Conservation (phyloP, 2,888 invertebrate species). For the Himalopsyche kuldschensis region DNA sequence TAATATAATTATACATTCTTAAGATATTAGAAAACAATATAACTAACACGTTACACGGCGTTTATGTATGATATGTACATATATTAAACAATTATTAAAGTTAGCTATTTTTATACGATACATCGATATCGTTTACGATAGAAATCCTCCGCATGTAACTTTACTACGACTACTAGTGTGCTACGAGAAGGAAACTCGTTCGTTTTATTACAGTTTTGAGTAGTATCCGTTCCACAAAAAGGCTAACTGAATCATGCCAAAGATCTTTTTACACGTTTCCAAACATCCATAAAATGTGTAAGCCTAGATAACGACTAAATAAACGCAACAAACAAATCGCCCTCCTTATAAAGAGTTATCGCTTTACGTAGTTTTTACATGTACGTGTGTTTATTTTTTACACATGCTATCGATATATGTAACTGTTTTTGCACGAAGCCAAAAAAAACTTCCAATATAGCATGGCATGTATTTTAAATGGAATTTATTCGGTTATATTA, state of each 20-base stretch:
- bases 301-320: neutral
- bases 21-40: no score
- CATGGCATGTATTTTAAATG: no score
- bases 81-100: no score
- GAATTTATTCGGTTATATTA: no score
- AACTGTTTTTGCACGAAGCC: neutral
- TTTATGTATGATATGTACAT: no score
- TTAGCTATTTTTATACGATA: no score
- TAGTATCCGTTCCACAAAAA: neutral
- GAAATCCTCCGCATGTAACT: neutral
- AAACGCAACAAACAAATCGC: neutral
- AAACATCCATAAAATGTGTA: neutral
- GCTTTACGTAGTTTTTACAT: neutral
- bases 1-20: no score
- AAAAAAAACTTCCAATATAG: no score
- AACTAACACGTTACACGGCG: no score
- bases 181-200: neutral
- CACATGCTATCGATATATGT: neutral
- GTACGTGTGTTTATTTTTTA: neutral
- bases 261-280: neutral
- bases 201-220: neutral
- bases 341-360: neutral
- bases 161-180: neutral
- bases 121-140: neutral
- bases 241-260: neutral